phyloP scores from a whole-genome alignment of 2,797 vertebrate genomes.

The Takifugu rubripes region DNA sequence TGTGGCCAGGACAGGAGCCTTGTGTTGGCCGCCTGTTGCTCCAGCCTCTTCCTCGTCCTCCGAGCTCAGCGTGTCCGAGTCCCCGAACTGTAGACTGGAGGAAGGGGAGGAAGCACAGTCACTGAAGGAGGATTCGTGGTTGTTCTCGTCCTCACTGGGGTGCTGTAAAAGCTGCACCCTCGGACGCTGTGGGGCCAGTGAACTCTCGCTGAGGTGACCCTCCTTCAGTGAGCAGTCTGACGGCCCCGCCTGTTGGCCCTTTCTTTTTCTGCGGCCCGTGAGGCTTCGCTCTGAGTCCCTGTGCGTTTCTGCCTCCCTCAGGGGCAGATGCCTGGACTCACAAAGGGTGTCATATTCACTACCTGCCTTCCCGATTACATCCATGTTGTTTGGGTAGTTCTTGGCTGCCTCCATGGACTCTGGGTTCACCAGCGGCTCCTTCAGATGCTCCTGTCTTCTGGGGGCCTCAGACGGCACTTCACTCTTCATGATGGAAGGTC shows the following conservation, averaged over 20 bases:
- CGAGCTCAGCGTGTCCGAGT: constrained; percentile 96
- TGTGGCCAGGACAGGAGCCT: constrained; percentile 60
- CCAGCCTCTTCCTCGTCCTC: constrained; percentile 84
- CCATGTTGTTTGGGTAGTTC: constrained; percentile 88
- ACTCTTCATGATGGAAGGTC: constrained; percentile 96
- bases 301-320: constrained; percentile 82
- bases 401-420: constrained; percentile 88
- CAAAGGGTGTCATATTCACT: constrained; percentile 91
- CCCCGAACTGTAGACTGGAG: constrained; percentile 93
- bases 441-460: constrained; percentile 92
- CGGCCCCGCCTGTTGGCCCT: constrained; percentile 96
- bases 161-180: constrained; percentile 81
- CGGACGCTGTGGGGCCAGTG: constrained; percentile 71
- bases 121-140: constrained; percentile 91
- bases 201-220: constrained; percentile 71
- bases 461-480: constrained; percentile 90
- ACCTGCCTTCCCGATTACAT: constrained; percentile 93
- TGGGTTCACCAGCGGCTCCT: constrained; percentile 91
- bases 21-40: constrained; percentile 68
- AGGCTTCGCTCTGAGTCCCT: constrained; percentile 86
- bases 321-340: constrained; percentile 85
- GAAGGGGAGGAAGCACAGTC: constrained; percentile 96
- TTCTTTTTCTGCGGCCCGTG: constrained; percentile 89
- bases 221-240: constrained; percentile 91
- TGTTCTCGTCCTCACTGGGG: constrained; percentile 87